Evolutionary conservation across 2,797 vertebrate species (phyloP).

Genomic region (Mus caroli): DNA sequence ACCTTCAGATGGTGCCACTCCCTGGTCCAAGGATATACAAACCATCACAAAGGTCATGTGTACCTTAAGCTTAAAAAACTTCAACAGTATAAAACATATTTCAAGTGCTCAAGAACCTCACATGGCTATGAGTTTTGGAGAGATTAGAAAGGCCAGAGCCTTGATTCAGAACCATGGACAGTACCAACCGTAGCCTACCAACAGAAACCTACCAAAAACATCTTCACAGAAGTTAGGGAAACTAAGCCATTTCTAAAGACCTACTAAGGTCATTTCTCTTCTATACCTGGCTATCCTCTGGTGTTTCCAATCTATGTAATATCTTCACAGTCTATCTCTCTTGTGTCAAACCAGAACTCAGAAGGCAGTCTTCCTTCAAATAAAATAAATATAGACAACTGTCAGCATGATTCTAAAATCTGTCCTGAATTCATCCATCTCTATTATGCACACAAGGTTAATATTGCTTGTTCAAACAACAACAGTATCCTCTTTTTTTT

Average conservation of each 20-base stretch:
- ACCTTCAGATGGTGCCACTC: no score
- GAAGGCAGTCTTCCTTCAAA: neutral
- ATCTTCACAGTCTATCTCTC: neutral
- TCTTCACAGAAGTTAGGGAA: neutral
- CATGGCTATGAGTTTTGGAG: neutral
- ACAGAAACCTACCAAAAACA: neutral
- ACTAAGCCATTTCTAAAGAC: slow-evolving; percentile 33
- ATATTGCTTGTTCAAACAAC: slow-evolving; percentile 6
- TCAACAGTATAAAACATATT: neutral
- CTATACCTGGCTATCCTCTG: neutral
- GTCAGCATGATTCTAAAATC: neutral
- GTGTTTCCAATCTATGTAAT: neutral
- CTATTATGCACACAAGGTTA: neutral
- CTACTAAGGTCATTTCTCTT: neutral
- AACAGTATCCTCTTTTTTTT: neutral
- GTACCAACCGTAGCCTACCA: neutral
- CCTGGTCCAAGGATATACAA: no score
- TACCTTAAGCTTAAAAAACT: neutral
- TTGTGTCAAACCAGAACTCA: neutral
- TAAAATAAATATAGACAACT: neutral
- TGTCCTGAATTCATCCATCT: neutral
- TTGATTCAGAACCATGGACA: slow-evolving; percentile 67
- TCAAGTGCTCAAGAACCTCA: neutral
- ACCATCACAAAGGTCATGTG: neutral
- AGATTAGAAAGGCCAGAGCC: neutral